Evolutionary conservation across 2,797 vertebrate genomes (phyloP).

Genomic region (Peromyscus attwateri): DNA sequence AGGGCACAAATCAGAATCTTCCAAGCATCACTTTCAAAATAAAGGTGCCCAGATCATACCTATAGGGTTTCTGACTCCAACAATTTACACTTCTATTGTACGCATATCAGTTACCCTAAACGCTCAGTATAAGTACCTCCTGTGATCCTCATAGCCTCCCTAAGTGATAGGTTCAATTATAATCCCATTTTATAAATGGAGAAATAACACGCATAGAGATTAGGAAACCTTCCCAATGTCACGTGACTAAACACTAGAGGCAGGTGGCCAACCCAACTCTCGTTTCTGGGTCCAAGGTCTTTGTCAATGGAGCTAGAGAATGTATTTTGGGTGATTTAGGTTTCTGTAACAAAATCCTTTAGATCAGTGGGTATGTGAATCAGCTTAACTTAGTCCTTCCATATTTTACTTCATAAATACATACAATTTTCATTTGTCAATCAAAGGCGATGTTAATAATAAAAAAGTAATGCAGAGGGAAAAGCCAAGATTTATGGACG

Average conservation of each 20-base stretch:
- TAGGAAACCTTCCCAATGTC: neutral
- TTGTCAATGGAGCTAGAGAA: neutral
- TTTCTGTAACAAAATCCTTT: neutral
- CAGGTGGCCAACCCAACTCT: rapidly evolving
- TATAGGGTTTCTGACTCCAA: neutral
- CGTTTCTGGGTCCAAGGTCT: neutral
- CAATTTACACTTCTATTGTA: rapidly evolving
- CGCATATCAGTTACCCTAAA: neutral
- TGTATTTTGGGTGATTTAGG: neutral
- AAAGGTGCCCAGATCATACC: conserved; percentile 4
- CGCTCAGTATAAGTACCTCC: neutral
- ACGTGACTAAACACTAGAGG: neutral
- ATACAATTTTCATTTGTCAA: neutral
- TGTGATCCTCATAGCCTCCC: neutral
- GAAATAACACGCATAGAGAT: neutral
- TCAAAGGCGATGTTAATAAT: neutral
- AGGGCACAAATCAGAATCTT: neutral
- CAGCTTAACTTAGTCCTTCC: neutral
- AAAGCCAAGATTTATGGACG: neutral
- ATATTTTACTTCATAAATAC: neutral
- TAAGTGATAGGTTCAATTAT: neutral
- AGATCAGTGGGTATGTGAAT: neutral
- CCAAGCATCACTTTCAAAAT: neutral
- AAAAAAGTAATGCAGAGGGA: neutral
- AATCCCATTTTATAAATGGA: conserved; percentile 14